Evolutionary conservation across 2,888 invertebrate species (phyloP).

Genomic region (Perithous albicinctus): DNA sequence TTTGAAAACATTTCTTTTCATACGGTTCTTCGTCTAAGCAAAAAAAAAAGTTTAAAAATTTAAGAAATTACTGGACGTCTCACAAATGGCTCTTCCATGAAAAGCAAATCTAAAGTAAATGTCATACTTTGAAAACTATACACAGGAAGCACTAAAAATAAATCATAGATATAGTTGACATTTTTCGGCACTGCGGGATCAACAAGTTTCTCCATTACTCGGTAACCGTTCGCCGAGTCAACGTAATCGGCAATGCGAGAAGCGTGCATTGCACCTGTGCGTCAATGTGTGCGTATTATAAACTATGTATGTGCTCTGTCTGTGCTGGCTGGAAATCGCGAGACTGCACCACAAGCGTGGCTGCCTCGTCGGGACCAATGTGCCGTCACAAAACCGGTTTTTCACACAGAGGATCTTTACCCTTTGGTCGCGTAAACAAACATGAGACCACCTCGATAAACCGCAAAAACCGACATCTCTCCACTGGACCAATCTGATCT

Average conservation of each 20-base stretch:
- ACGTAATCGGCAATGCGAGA: conserved; percentile 47
- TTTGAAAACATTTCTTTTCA: not conserved
- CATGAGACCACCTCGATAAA: conserved; percentile 1
- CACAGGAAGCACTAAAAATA: not conserved
- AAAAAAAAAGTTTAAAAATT: too few species aligned
- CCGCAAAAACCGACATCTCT: not conserved
- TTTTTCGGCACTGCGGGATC: not conserved
- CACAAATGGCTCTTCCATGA: too few species aligned
- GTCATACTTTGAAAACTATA: too few species aligned
- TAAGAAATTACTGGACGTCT: too few species aligned
- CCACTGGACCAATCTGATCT: not conserved
- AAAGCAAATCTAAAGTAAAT: too few species aligned
- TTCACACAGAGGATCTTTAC: conserved; percentile 24
- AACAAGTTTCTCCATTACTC: not conserved
- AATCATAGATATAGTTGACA: not conserved
- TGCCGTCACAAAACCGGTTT: conserved; percentile 54
- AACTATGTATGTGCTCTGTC: not conserved
- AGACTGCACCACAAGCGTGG: conserved; percentile 2
- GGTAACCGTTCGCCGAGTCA: conserved; percentile 38
- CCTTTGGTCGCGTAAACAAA: conserved; percentile 24
- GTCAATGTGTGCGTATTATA: conserved; percentile 3
- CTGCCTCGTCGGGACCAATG: not conserved
- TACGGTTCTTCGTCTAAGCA: too few species aligned
- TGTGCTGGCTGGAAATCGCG: conserved; percentile 1
- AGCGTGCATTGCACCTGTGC: conserved; percentile 21